Evolutionary conservation across 2,113 vertebrate genomes (phyloP), one percentile per base, ranked within the genome.

Genomic region (Cyanoramphus novaezelandiae): DNA sequence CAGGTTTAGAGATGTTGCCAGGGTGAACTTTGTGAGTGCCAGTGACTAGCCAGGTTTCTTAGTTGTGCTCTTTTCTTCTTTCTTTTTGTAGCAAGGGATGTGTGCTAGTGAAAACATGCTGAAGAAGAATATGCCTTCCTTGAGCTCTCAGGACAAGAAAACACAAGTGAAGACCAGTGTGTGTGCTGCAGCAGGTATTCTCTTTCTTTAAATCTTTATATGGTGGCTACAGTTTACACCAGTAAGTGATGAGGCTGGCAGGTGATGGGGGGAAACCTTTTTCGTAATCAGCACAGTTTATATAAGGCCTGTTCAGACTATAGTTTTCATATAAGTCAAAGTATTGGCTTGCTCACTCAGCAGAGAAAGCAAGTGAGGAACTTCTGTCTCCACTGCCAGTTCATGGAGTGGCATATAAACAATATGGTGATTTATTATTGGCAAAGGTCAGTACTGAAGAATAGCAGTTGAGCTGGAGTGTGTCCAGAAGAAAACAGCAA

Each of bases 181-280:
- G 71, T 84, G 94, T 93, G 71, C 95, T 82, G 84, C 95, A 93
- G 96, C 97, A 98, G 98, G 98, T 99, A 98, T 96, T 95, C 28
- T 47, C 46, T 60, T 75, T 52, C 57, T 88, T 82, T 65, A n/a
- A 29, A 2, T 72, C 53, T 88, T 91, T 68, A 75, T 9, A 1
- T 21, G 4, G 27, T n/a, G 46, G 50, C 28, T 64, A 20, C n/a
- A 59, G 29, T 79, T 90, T 35, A 53, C 49, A 46, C 13, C 37
- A 85, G 17, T 79, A 44, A 77, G 23, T 55, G 37, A 9, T 41
- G 49, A 55, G 68, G 37, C 55, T 93, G 71, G 50, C 44, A 67
- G 46, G 64, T 57, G 37, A n/a, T 28, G 46, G 24, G 23, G 21
- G 17, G 35, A 76, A 18, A 27, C n/a, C 17, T 39, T 47, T 70